A percentile compares a stretch with the other conserved stretches of the same genome.
phyloP scores from a whole-genome alignment of 2,113 vertebrate genomes.

The Misgurnus mizolepis region DNA sequence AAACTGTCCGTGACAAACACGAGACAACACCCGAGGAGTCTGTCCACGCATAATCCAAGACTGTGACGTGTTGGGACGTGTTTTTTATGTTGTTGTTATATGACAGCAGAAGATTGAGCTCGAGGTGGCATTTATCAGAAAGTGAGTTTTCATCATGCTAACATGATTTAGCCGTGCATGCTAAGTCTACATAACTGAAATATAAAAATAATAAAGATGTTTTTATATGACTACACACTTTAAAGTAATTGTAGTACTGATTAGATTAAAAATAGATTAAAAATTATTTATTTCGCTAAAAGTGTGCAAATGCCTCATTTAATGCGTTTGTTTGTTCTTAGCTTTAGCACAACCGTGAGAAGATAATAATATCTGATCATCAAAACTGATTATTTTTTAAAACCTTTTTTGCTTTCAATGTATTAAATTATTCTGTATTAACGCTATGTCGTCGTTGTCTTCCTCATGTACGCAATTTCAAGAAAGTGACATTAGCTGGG shows the following conservation, averaged over 20 bases:
- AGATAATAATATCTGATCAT: neutral
- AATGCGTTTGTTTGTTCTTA: neutral
- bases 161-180: neutral
- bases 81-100: neutral
- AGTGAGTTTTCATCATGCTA: slow-evolving; percentile 36
- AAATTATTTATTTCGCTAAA: neutral
- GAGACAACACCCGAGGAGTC: neutral
- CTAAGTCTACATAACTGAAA: slow-evolving; percentile 17
- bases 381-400: no score
- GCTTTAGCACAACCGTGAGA: neutral
- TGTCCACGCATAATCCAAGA: neutral
- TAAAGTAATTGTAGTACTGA: no score
- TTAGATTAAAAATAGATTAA: no score
- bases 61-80: neutral
- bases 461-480: neutral
- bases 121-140: slow-evolving; percentile 18
- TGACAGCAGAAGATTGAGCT: neutral
- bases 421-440: neutral
- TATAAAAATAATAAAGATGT: neutral
- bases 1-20: slow-evolving; percentile 6
- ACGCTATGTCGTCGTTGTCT: neutral
- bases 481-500: neutral
- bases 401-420: neutral
- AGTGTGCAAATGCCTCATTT: neutral
- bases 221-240: neutral